Evolutionary conservation across 2,113 vertebrate genomes (phyloP), one percentile per base, ranked within the genome.

Genomic region (Psammodynastes pulverulentus): DNA sequence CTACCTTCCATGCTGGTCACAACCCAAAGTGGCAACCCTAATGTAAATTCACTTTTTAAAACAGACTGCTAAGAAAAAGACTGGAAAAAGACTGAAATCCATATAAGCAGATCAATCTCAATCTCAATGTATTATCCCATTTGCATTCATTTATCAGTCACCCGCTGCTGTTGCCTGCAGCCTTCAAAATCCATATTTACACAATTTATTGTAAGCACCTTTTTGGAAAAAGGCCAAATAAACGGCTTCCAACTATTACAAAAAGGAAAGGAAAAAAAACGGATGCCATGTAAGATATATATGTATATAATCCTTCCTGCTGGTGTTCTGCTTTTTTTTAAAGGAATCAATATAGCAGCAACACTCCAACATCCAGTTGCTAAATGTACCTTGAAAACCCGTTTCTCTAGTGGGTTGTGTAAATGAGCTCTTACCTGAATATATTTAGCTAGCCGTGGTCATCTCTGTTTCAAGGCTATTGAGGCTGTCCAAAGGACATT

Each of bases 71-170:
- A 87, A 51, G n/a, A 62, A 92, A 92, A 58, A 43, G 53, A 54
- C 26, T 8, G 84, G 43, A 26, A 23, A 39, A 92, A 89, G n/a
- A 84, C 5, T 84, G 51, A 92, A 56, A 88, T 79, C 49, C 72
- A 56, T 92, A 72, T 84, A 84, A 84, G 5, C 34, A 43, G 52
- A 29, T 92, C 91, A 84, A 92, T 92, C 89, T 85, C 87, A 89
- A 48, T 89, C 89, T 89, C 43, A 89, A 89, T 39, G 56, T 79
- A 88, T 88, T 79, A 46, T 23, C 39, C 72, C 85, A 85, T 89
- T 89, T 92, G 91, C 43, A 89, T 92, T 92, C 91, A 92, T 92
- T 92, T 89, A 72, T 89, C 89, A 45, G 45, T 13, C 43, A 85
- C 87, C 88, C 23, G 39, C 72, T 51, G 12, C 29, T 89, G 87